A percentile compares a stretch with the other conserved stretches of the same genome.
Evolutionary conservation across 2,113 vertebrate genomes (phyloP).

Genomic region (Vulpes lagopus): DNA sequence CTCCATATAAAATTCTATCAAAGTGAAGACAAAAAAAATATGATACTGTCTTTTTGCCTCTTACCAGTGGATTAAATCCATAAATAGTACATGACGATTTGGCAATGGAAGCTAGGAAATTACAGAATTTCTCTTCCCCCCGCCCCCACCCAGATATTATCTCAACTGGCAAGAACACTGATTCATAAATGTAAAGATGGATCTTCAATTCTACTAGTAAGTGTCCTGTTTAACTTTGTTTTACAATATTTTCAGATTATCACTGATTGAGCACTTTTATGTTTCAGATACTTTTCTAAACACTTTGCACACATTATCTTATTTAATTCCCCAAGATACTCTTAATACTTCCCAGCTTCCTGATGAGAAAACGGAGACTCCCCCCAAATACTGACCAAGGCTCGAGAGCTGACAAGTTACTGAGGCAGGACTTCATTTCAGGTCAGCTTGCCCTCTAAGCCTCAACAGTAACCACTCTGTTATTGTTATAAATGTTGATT

Average conservation of each 20-base stretch:
- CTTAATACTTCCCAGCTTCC: background rate
- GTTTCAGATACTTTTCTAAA: background rate
- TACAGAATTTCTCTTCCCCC: background rate
- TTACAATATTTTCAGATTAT: background rate
- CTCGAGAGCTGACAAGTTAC: background rate
- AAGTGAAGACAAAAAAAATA: constrained; percentile 37
- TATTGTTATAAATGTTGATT: background rate
- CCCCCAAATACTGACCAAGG: background rate
- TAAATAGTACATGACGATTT: background rate
- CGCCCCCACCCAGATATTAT: background rate
- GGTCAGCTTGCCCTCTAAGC: background rate
- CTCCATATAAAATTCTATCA: background rate
- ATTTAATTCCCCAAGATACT: background rate
- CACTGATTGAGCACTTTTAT: background rate
- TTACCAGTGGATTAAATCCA: background rate
- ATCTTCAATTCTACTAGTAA: background rate
- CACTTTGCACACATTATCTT: background rate
- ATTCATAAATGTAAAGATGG: background rate
- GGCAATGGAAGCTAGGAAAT: background rate
- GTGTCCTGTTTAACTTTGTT: background rate
- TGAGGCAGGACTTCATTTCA: background rate
- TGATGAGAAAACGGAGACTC: background rate
- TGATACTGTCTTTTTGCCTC: background rate
- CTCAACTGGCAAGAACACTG: background rate
- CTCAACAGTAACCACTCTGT: too few species aligned